Evolutionary conservation across 2,888 invertebrate species (phyloP).

Genomic region (Tethea ocularis): DNA sequence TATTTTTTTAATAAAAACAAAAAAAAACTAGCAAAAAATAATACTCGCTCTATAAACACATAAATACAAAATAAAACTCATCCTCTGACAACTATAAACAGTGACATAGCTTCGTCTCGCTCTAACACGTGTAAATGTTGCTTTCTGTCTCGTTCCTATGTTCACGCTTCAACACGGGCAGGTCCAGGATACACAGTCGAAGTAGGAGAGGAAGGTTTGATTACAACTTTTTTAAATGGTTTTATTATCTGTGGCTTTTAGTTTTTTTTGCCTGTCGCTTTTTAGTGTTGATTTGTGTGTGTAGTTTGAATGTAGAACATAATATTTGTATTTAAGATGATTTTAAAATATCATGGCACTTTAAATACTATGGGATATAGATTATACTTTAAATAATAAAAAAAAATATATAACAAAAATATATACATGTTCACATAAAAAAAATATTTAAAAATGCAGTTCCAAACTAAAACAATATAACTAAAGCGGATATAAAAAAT

Average conservation of each 20-base stretch:
- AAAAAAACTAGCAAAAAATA: too few species aligned
- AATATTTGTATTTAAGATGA: not conserved
- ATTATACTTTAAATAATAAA: too few species aligned
- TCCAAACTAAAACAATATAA: not conserved
- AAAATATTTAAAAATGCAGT: not conserved
- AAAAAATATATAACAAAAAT: not conserved
- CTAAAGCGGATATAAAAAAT: too few species aligned
- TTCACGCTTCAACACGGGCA: conserved; percentile 68
- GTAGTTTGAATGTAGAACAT: conserved; percentile 17
- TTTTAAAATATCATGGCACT: not conserved
- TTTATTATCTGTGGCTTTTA: conserved; percentile 49
- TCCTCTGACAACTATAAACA: conserved; percentile 30
- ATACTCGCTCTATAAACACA: too few species aligned
- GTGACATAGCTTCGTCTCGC: conserved; percentile 63
- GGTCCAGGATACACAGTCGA: conserved; percentile 78
- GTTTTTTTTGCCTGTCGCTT: conserved; percentile 32
- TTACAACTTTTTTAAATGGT: conserved; percentile 46
- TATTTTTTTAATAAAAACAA: too few species aligned
- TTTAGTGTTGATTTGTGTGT: conserved; percentile 25
- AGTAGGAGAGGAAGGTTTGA: conserved; percentile 82
- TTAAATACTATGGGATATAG: too few species aligned
- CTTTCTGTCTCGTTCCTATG: conserved; percentile 77
- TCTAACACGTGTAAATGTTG: conserved; percentile 81
- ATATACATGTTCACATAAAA: not conserved
- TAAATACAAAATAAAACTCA: conserved; percentile 7